Conservation (phyloP, 2,888 invertebrate species). For the Emmelina monodactyla region DNA sequence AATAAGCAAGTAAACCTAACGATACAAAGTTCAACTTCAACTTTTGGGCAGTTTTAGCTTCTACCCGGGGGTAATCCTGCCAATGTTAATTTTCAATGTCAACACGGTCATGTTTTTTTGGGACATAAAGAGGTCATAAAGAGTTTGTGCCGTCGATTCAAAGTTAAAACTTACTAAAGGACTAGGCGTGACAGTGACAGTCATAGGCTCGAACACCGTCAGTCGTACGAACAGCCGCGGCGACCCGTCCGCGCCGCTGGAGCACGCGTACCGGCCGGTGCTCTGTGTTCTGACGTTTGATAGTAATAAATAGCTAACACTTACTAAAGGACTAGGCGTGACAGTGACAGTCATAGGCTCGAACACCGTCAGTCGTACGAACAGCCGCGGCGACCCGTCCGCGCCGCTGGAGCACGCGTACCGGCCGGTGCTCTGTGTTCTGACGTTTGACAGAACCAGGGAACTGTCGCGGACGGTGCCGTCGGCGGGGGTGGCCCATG, state of each 20-base stretch:
- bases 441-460: constrained; percentile 62
- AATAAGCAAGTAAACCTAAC: no score
- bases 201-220: constrained; percentile 71
- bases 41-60: no score
- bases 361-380: constrained; percentile 71
- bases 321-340: constrained; percentile 71
- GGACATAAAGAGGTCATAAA: no score
- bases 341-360: constrained; percentile 72
- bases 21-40: no score
- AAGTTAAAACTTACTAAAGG: constrained; percentile 72
- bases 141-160: no score
- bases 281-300: constrained; percentile 69
- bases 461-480: constrained; percentile 41
- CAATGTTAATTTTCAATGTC: no score
- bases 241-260: constrained; percentile 71
- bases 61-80: no score
- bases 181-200: constrained; percentile 70
- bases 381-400: constrained; percentile 69
- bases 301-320: constrained; percentile 51
- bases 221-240: constrained; percentile 71
- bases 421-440: constrained; percentile 70
- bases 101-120: no score
- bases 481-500: constrained; percentile 39
- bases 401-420: constrained; percentile 78
- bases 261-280: constrained; percentile 74